These are phyloP conservation scores for Brachypodius melanocephalos DNA, from an alignment of 2,113 vertebrate genomes.

Conservation along the genomic window DNA sequence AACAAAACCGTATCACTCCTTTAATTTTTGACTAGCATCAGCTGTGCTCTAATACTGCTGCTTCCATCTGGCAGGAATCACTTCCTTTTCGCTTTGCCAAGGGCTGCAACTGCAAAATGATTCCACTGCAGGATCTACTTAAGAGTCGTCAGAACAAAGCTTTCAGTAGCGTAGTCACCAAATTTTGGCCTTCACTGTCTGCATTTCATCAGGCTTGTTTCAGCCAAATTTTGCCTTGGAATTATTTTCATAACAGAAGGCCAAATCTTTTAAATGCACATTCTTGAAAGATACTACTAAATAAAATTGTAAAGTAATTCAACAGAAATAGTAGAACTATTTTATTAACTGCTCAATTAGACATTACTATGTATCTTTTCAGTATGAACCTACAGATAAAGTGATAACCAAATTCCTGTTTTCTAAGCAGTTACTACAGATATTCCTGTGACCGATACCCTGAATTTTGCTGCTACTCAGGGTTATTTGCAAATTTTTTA, in stretches of 20 bases:
- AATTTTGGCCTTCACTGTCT: background rate
- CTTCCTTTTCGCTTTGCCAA: background rate
- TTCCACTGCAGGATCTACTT: background rate
- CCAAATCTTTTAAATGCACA: background rate
- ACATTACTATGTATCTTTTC: background rate
- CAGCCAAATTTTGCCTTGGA: background rate
- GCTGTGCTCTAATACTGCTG: background rate
- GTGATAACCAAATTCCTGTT: background rate
- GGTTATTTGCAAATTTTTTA: background rate
- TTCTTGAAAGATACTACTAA: background rate
- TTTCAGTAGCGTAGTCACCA: background rate
- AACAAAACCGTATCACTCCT: background rate
- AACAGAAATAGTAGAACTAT: background rate
- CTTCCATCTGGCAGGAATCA: background rate
- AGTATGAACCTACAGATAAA: background rate
- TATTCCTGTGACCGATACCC: background rate
- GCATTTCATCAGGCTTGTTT: background rate
- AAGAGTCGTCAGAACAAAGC: background rate
- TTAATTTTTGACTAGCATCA: background rate
- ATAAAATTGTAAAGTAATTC: background rate
- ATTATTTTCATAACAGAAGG: background rate
- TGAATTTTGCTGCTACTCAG: background rate
- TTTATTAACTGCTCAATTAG: background rate
- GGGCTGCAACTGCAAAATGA: background rate
- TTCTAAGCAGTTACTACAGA: background rate